Percentiles rank a stretch among this genome's conserved stretches.
Evolutionary conservation across 2,113 vertebrate genomes (phyloP).

Genomic region (Grammomys dolichurus): DNA sequence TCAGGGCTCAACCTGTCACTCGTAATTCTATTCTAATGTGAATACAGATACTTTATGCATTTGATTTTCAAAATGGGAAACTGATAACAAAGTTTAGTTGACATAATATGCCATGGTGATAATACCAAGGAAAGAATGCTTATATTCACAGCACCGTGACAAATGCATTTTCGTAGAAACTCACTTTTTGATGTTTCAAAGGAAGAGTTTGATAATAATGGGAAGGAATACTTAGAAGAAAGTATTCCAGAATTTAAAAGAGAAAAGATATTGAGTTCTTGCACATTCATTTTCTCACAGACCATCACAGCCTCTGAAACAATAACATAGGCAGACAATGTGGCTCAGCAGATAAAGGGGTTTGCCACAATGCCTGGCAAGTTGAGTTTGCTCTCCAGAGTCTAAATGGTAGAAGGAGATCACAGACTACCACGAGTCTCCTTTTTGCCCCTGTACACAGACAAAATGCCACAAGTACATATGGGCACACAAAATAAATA

Average conservation of each 20-base stretch:
- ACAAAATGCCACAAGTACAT: background rate
- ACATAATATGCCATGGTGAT: background rate
- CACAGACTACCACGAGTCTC: background rate
- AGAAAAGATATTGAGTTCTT: background rate
- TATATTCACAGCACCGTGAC: background rate
- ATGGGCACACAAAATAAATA: background rate
- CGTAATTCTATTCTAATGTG: background rate
- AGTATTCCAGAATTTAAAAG: background rate
- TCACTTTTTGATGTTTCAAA: background rate
- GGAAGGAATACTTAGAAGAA: background rate
- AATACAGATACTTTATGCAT: background rate
- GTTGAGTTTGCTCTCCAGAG: background rate
- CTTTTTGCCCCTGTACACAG: too few species aligned
- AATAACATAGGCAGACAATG: background rate
- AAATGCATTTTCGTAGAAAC: background rate
- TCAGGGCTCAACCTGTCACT: background rate
- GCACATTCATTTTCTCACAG: background rate
- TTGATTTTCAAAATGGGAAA: background rate
- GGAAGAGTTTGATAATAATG: background rate
- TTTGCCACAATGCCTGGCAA: background rate
- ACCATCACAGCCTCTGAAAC: background rate
- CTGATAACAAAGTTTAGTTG: background rate
- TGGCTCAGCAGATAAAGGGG: background rate
- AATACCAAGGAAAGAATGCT: background rate
- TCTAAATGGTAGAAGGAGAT: background rate